Percentiles rank a stretch among this genome's conserved stretches.
Conservation (phyloP, 2,888 invertebrate species). For the Lamellibrachia satsuma region DNA sequence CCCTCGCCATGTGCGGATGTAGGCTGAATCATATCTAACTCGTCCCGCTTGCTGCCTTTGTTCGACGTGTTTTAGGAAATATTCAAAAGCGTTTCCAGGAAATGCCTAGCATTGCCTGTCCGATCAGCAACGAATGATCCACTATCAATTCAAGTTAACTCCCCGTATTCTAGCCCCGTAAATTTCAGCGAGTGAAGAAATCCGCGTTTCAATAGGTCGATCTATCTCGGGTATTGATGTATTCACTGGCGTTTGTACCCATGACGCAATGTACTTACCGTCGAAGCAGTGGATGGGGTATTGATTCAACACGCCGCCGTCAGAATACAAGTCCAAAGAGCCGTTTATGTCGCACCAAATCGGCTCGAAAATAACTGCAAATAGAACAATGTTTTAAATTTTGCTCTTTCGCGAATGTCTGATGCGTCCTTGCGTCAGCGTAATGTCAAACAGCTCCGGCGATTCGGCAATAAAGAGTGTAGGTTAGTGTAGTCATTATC, state of each 20-base stretch:
- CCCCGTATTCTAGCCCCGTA: no score
- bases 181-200: no score
- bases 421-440: neutral
- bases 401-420: neutral
- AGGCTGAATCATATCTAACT: no score
- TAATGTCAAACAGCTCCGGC: neutral
- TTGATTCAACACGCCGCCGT: slow-evolving; percentile 45
- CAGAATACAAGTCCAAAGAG: slow-evolving; percentile 37
- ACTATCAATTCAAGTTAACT: no score
- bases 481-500: neutral
- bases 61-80: no score
- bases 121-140: no score
- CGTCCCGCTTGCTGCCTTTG: no score
- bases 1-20: no score
- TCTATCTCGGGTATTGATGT: neutral
- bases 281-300: slow-evolving; percentile 45
- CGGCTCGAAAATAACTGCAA: slow-evolving; percentile 42
- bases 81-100: no score
- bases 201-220: no score
- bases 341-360: slow-evolving; percentile 39
- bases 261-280: slow-evolving; percentile 33
- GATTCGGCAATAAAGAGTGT: no score
- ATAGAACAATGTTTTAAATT: neutral
- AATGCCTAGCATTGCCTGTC: no score
- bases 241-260: neutral